These are phyloP conservation scores for Chinchilla lanigera DNA, from an alignment of 2,113 vertebrate species.

Conservation along the genomic window DNA sequence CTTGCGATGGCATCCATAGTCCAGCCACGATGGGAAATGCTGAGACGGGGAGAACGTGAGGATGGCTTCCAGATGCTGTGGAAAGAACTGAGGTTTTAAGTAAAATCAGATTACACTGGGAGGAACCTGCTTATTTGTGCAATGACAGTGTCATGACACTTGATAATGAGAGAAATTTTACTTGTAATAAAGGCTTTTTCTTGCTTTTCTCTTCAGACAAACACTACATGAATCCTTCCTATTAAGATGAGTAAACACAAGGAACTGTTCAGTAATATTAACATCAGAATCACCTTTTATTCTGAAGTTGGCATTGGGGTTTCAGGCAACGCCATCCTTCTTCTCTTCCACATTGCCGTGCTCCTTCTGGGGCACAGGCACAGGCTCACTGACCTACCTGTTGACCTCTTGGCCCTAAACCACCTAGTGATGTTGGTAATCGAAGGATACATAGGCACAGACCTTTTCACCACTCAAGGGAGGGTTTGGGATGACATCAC, in stretches of 20 bases:
- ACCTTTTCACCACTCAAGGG: neutral
- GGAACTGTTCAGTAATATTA: neutral
- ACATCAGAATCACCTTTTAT: neutral
- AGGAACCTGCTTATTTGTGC: neutral
- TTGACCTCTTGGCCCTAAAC: neutral
- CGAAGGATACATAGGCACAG: neutral
- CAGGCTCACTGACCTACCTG: neutral
- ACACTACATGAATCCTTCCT: neutral
- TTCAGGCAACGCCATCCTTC: neutral
- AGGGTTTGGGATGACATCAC: neutral
- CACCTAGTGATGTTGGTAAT: neutral
- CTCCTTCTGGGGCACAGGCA: neutral
- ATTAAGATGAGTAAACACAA: neutral
- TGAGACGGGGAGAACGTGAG: neutral
- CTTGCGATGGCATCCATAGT: neutral
- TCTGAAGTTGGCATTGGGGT: neutral
- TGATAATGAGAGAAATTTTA: too few species aligned
- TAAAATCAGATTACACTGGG: neutral
- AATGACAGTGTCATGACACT: too few species aligned
- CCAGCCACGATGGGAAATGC: neutral
- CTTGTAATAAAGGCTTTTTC: neutral
- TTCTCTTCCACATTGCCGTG: neutral
- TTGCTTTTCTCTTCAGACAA: neutral
- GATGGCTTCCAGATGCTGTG: neutral
- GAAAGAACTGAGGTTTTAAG: neutral